phyloP scores from a whole-genome alignment of 2,113 vertebrate genomes.

The Cepphus grylle region DNA sequence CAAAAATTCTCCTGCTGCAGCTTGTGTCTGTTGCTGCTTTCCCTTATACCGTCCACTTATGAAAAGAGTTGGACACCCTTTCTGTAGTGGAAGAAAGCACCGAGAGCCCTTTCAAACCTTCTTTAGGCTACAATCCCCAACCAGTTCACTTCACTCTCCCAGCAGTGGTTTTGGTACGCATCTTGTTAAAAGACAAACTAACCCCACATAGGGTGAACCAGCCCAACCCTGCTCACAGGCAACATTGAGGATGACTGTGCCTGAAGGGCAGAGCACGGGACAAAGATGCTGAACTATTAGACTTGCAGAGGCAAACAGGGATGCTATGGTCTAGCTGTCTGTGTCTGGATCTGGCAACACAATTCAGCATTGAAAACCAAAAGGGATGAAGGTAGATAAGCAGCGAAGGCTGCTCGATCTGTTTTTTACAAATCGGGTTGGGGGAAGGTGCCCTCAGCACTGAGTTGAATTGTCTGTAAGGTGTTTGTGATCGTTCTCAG shows the following conservation, averaged over 20 bases:
- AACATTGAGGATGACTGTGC: rapidly evolving
- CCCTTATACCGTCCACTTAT: neutral
- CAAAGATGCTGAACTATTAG: neutral
- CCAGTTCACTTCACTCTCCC: neutral
- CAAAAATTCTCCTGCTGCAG: neutral
- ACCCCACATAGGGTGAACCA: rapidly evolving
- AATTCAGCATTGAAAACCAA: neutral
- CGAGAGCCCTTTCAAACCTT: rapidly evolving
- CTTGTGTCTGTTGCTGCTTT: neutral
- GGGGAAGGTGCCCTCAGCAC: neutral
- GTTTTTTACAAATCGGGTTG: neutral
- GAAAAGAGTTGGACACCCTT: neutral
- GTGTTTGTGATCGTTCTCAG: neutral
- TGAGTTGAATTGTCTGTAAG: neutral
- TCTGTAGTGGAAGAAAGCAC: neutral
- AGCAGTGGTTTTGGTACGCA: neutral
- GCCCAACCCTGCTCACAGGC: neutral
- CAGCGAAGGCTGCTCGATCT: neutral
- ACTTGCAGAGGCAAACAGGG: neutral
- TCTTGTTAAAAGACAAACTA: neutral
- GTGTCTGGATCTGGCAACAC: neutral
- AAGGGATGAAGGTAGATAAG: neutral
- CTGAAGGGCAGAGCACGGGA: neutral
- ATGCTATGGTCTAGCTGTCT: neutral
- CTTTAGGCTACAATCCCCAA: neutral